Percentiles rank a stretch among this genome's conserved stretches.
Conservation (phyloP, 2,888 invertebrate genomes). For the Pelosia muscerda region DNA sequence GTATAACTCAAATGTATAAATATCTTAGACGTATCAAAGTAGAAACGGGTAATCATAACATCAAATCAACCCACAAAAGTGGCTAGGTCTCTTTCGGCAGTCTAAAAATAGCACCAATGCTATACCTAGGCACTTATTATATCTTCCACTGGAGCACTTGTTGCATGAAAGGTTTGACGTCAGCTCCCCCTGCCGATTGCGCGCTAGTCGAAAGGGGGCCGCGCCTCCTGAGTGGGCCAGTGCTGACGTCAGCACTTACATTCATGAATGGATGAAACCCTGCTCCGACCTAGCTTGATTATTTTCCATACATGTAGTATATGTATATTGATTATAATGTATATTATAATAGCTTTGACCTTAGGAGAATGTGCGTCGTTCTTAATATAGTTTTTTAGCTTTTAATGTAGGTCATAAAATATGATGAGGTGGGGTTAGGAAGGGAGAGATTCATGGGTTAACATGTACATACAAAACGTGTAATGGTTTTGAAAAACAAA, state of each 20-base stretch:
- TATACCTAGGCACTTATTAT: conserved; percentile 68
- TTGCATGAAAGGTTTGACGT: conserved; percentile 82
- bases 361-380: conserved; percentile 15
- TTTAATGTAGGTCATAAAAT: conserved; percentile 21
- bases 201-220: conserved; percentile 59
- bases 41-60: conserved; percentile 31
- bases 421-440: neutral
- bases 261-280: conserved; percentile 82
- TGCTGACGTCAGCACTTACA: conserved; percentile 79
- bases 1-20: neutral
- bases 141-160: conserved; percentile 76
- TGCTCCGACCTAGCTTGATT: conserved; percentile 62
- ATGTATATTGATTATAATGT: conserved; percentile 36
- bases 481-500: neutral
- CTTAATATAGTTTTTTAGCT: neutral
- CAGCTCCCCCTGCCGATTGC: conserved; percentile 68
- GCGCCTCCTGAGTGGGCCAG: conserved; percentile 70
- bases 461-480: neutral
- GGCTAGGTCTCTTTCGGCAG: conserved; percentile 57
- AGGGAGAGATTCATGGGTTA: neutral
- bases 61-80: conserved; percentile 36
- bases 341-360: conserved; percentile 25
- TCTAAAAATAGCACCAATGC: conserved; percentile 77
- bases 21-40: conserved; percentile 8
- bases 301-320: conserved; percentile 42